Conservation (phyloP, 2,113 vertebrate species). For the Hylia prasina region DNA sequence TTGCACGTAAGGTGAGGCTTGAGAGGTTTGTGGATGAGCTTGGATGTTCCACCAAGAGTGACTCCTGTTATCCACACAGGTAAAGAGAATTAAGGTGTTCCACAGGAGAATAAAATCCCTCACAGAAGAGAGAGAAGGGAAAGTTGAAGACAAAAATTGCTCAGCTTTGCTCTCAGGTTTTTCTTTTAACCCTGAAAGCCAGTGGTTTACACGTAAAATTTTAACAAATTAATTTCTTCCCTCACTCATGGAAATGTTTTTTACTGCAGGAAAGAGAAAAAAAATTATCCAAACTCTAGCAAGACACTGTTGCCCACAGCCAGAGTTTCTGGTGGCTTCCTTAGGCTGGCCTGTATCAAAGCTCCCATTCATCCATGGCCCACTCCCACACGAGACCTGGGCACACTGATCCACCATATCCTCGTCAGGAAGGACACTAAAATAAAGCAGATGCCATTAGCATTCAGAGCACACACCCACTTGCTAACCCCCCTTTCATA, state of each 20-base stretch:
- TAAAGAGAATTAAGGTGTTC: background rate
- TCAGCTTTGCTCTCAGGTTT: background rate
- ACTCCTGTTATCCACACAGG: background rate
- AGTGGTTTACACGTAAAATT: background rate
- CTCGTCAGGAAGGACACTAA: background rate
- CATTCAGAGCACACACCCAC: constrained; percentile 47
- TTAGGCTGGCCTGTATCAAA: constrained; percentile 8
- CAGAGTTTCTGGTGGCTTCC: background rate
- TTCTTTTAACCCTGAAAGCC: background rate
- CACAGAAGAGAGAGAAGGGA: background rate
- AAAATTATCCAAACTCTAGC: background rate
- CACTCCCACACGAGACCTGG: constrained; percentile 39
- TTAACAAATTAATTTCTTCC: background rate
- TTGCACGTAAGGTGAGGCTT: background rate
- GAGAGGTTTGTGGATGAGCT: background rate
- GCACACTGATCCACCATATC: constrained; percentile 35
- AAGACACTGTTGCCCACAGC: background rate
- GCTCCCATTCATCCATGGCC: constrained; percentile 12
- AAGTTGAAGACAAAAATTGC: background rate
- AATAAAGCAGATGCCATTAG: constrained; percentile 60
- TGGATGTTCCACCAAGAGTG: background rate
- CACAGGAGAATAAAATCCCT: background rate
- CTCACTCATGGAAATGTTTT: background rate
- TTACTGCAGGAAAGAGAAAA: background rate
- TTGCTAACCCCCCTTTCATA: constrained; percentile 61